These are phyloP conservation scores for Lepus oiostolus DNA, from an alignment of 2,797 vertebrate species.

Conservation along the genomic window DNA sequence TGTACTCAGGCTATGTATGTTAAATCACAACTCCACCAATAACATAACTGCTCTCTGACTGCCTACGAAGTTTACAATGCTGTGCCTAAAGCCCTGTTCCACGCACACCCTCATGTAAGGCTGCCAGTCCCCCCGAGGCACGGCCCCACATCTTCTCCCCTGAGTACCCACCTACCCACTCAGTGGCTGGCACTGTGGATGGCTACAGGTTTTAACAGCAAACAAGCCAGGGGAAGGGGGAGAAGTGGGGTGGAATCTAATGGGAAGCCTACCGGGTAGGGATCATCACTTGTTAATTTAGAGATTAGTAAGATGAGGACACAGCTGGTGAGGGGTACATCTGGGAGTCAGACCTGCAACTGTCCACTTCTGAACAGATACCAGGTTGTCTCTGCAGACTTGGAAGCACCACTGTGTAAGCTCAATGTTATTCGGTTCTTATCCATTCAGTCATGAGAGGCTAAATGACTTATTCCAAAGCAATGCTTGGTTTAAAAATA, in stretches of 20 bases:
- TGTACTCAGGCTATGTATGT: not conserved
- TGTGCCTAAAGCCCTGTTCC: not conserved
- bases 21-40: not conserved
- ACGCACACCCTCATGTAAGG: not conserved
- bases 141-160: rapidly evolving
- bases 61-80: not conserved
- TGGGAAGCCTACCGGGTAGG: too few species aligned
- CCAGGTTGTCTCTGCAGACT: not conserved
- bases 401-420: not conserved
- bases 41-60: not conserved
- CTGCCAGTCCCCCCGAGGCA: not conserved
- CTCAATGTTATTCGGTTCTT: not conserved
- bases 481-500: not conserved
- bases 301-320: not conserved
- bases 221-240: too few species aligned
- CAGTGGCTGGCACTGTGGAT: not conserved
- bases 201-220: not conserved
- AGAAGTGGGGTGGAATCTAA: not conserved
- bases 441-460: not conserved
- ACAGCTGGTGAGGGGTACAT: rapidly evolving
- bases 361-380: not conserved
- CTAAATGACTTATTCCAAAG: not conserved
- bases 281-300: not conserved
- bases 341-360: not conserved
- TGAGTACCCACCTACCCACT: not conserved